Evolutionary conservation across 1,140 invertebrate species (phyloP).

Genomic region (Anoplolepis gracilipes): DNA sequence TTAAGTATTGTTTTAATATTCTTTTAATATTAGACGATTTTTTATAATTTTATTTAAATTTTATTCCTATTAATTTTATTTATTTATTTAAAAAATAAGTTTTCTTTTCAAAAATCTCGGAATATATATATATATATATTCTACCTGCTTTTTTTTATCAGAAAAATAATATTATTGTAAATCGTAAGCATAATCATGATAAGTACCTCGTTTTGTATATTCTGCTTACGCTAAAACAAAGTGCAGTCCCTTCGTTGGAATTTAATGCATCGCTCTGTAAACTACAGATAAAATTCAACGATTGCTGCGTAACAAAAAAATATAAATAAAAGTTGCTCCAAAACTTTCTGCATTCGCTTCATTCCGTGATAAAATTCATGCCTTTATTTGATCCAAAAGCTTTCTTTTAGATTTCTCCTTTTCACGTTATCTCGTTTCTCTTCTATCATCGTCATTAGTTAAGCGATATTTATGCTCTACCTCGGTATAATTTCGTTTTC

Average conservation of each 20-base stretch:
- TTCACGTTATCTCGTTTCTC: background rate
- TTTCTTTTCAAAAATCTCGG: no score
- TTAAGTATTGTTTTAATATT: background rate
- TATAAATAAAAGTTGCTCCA: background rate
- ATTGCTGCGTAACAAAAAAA: background rate
- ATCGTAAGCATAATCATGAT: background rate
- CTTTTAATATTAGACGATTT: no score
- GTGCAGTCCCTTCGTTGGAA: background rate
- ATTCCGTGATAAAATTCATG: background rate
- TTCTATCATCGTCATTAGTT: background rate
- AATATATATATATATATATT: no score
- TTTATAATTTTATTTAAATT: no score
- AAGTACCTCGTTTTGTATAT: background rate
- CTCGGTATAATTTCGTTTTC: background rate
- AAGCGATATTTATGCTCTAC: background rate
- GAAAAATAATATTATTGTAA: background rate
- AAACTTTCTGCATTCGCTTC: background rate
- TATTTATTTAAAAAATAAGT: no score
- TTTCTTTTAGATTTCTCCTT: slow-evolving; percentile 12
- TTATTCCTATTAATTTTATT: no score
- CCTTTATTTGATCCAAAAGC: background rate
- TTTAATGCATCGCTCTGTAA: background rate
- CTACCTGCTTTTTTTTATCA: background rate
- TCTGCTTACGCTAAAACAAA: background rate
- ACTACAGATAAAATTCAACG: background rate